Conservation (phyloP, 2,113 vertebrate species). For the Typhlomys cinereus region DNA sequence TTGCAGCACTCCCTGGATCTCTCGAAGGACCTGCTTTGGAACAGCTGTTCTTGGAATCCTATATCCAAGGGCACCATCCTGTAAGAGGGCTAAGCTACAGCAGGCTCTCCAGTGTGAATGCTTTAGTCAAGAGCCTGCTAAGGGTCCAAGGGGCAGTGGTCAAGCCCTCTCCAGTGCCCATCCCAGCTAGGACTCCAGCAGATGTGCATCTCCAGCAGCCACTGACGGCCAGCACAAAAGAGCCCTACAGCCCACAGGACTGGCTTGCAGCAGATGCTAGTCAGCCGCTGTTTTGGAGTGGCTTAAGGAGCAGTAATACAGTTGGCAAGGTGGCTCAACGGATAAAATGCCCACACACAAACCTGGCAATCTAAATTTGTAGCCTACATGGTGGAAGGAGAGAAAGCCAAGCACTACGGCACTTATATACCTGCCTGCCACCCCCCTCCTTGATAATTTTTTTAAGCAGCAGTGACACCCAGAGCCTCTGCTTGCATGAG, state of each 20-base stretch:
- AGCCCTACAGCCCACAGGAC: background rate
- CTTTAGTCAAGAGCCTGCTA: background rate
- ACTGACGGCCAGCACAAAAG: background rate
- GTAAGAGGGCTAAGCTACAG: background rate
- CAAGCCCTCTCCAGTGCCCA: background rate
- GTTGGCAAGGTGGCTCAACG: too few relatives aligned
- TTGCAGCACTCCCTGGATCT: background rate
- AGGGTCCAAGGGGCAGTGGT: background rate
- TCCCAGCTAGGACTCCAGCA: background rate
- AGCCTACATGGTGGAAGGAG: too few relatives aligned
- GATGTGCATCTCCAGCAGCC: background rate
- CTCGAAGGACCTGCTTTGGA: background rate
- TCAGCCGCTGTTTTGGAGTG: background rate
- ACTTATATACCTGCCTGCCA: too few relatives aligned
- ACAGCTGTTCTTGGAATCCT: background rate
- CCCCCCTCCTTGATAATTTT: background rate
- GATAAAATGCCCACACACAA: too few relatives aligned
- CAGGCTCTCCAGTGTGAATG: background rate
- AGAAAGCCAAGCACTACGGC: too few relatives aligned
- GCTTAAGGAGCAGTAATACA: background rate
- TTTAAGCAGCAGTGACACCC: background rate
- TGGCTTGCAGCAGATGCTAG: background rate
- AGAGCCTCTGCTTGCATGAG: background rate
- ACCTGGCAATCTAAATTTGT: too few relatives aligned
- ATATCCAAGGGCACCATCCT: too few relatives aligned